phyloP scores from a whole-genome alignment of 2,888 invertebrate genomes.

The Axea sp. region DNA sequence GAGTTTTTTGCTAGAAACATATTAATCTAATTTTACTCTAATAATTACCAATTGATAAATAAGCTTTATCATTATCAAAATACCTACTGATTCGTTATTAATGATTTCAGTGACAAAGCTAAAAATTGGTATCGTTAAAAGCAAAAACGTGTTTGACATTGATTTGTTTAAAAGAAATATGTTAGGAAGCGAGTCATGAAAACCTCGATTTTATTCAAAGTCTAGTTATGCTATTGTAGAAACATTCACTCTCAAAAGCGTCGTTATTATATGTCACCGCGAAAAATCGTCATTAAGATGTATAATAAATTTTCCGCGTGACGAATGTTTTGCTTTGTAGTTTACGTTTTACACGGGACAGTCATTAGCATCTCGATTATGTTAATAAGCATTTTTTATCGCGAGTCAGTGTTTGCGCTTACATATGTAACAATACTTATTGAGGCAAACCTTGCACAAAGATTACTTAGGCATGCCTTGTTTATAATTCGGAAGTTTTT shows the following conservation, averaged over 20 bases:
- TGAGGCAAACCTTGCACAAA: constrained; percentile 4
- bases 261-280: constrained; percentile 1
- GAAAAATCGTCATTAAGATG: constrained; percentile 29
- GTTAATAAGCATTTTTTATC: constrained; percentile 31
- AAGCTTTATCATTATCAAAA: too few relatives aligned
- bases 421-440: constrained; percentile 29
- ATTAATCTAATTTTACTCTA: too few relatives aligned
- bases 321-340: constrained; percentile 40
- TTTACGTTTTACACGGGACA: constrained; percentile 19
- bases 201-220: too few relatives aligned
- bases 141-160: constrained; percentile 22
- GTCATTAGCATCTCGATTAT: constrained; percentile 47
- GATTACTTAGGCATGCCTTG: not conserved
- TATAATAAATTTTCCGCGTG: constrained; percentile 28
- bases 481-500: constrained; percentile 14
- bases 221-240: constrained; percentile 6
- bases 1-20: too few relatives aligned
- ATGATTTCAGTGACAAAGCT: too few relatives aligned
- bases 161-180: too few relatives aligned
- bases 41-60: too few relatives aligned
- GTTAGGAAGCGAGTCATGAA: too few relatives aligned
- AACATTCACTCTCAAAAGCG: not conserved
- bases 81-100: too few relatives aligned
- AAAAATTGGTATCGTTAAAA: too few relatives aligned
- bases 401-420: constrained; percentile 15